phyloP scores from a whole-genome alignment of 1,140 invertebrate species.

The Drosophila sturtevanti region DNA sequence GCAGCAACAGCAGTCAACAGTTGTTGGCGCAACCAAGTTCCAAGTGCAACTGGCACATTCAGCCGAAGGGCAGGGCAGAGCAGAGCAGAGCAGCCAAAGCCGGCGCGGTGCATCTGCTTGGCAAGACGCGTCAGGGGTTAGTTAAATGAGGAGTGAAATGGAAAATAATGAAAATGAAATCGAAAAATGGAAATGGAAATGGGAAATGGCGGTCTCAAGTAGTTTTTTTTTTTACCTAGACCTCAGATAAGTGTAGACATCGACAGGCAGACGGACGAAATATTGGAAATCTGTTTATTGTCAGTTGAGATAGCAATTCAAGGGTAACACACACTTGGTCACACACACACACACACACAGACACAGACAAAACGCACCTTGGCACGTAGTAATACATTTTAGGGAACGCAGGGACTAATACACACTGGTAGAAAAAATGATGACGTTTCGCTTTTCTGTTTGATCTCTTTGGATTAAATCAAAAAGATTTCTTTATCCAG shows the following conservation, averaged over 20 bases:
- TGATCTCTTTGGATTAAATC: too few relatives aligned
- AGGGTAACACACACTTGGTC: slow-evolving; percentile 45
- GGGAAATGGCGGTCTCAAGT: slow-evolving; percentile 18
- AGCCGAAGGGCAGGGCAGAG: slow-evolving; percentile 29
- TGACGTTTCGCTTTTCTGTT: too few relatives aligned
- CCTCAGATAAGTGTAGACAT: slow-evolving; percentile 54
- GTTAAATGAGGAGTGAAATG: slow-evolving; percentile 41
- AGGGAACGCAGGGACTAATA: not conserved
- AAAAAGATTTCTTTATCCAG: too few relatives aligned
- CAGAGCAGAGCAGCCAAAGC: not conserved
- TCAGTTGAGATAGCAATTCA: slow-evolving; percentile 50
- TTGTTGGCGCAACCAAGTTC: slow-evolving; percentile 62
- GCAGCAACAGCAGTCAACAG: not conserved
- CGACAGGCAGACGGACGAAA: slow-evolving; percentile 18
- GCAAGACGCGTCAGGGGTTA: not conserved
- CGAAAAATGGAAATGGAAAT: slow-evolving; percentile 33
- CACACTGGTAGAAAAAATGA: not conserved
- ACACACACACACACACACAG: not conserved
- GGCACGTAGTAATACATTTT: not conserved
- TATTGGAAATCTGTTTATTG: slow-evolving; percentile 61
- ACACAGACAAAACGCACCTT: not conserved
- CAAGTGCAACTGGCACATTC: slow-evolving; percentile 63
- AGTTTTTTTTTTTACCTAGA: slow-evolving; percentile 70
- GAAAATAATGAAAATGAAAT: slow-evolving; percentile 31
- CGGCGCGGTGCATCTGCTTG: slow-evolving; percentile 10